Percentiles rank a stretch among this genome's conserved stretches.
Evolutionary conservation across 2,113 vertebrate genomes (phyloP).

Genomic region (Delphinus delphis): DNA sequence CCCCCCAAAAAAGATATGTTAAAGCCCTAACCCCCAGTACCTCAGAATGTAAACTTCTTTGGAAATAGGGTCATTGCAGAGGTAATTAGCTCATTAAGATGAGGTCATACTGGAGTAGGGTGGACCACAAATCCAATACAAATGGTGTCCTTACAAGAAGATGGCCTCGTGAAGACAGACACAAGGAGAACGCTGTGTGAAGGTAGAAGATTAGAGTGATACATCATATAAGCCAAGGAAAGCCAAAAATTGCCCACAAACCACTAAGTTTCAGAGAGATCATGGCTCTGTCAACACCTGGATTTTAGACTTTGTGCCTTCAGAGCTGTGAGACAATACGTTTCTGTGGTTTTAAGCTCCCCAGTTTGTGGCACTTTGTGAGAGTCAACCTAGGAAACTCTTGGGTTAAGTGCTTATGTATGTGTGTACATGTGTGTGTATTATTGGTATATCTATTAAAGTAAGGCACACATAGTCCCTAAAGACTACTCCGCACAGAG

Average conservation of each 20-base stretch:
- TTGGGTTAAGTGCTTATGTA: not conserved
- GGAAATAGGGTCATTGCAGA: not conserved
- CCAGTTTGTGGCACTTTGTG: not conserved
- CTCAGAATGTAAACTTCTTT: not conserved
- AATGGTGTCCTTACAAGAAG: not conserved
- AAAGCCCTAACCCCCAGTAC: not conserved
- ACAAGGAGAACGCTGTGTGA: not conserved
- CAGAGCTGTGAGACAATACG: not conserved
- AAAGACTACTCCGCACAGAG: not conserved
- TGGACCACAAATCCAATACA: no score
- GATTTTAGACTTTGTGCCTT: not conserved
- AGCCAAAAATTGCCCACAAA: not conserved
- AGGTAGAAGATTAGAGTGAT: not conserved
- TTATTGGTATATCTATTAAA: not conserved
- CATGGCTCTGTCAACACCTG: not conserved
- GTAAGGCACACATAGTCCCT: not conserved
- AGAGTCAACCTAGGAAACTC: not conserved
- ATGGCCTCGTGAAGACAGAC: not conserved
- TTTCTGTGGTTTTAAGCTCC: not conserved
- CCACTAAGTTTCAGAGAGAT: not conserved
- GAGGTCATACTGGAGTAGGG: not conserved
- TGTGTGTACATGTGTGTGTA: not conserved
- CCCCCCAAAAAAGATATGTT: no score
- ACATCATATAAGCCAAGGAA: not conserved
- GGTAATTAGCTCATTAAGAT: not conserved